phyloP scores from a whole-genome alignment of 2,888 invertebrate species.

The Mechanitis messenoides region DNA sequence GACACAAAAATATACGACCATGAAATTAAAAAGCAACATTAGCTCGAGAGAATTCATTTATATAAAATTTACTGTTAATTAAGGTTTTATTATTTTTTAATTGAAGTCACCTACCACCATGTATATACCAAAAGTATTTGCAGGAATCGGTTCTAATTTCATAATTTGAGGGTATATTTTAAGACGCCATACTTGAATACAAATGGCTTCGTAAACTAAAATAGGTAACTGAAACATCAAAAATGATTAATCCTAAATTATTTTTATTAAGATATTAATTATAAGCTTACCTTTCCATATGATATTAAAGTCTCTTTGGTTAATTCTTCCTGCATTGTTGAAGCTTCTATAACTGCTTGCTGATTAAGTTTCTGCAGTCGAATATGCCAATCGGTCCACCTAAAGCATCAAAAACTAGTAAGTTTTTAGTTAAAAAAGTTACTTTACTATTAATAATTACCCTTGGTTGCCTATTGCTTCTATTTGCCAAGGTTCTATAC shows the following conservation, averaged over 20 bases:
- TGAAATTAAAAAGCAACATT: no score
- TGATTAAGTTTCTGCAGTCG: constrained; percentile 90
- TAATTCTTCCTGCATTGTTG: constrained; percentile 85
- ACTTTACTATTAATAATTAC: constrained; percentile 39
- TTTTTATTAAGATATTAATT: background rate
- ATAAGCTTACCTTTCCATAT: constrained; percentile 79
- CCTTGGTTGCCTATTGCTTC: constrained; percentile 80
- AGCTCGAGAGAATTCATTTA: no score
- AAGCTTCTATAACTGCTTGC: constrained; percentile 90
- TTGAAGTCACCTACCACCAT: constrained; percentile 77
- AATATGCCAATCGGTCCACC: constrained; percentile 90
- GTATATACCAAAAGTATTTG: constrained; percentile 85
- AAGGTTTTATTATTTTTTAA: background rate
- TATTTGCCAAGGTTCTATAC: constrained; percentile 80
- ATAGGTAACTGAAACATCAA: constrained; percentile 76
- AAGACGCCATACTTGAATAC: constrained; percentile 89
- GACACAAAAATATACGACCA: no score
- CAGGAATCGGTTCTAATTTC: constrained; percentile 79
- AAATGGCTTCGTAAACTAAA: constrained; percentile 88
- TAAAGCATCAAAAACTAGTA: constrained; percentile 42
- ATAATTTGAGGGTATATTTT: constrained; percentile 87
- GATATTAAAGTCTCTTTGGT: constrained; percentile 89
- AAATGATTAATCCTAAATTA: background rate
- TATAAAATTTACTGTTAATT: background rate
- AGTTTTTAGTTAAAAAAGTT: constrained; percentile 7